Conservation (phyloP, 1,140 invertebrate species). For the Hormaphis cornu region DNA sequence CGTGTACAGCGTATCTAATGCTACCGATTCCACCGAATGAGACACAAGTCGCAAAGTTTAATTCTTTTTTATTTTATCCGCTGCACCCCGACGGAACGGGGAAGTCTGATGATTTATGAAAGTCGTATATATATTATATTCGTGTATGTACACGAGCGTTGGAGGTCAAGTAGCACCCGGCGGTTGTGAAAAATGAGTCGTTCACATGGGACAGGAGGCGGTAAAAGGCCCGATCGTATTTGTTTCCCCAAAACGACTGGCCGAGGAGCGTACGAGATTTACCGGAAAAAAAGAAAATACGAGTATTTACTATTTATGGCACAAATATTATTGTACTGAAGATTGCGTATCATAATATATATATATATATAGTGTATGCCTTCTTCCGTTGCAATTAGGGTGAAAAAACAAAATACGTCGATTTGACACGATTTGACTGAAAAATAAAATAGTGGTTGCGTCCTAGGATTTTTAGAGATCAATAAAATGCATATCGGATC, state of each 20-base stretch:
- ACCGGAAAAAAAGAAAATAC: neutral
- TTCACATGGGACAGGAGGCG: neutral
- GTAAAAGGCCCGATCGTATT: neutral
- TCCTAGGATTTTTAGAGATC: too few species aligned
- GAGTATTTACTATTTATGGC: too few species aligned
- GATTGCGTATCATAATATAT: too few species aligned
- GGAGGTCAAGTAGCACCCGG: neutral
- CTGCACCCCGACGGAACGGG: neutral
- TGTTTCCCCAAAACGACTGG: neutral
- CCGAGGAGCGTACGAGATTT: neutral
- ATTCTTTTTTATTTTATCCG: neutral
- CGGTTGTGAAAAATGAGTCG: slow-evolving; percentile 18
- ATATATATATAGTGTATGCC: too few species aligned
- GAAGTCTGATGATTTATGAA: neutral
- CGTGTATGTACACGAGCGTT: neutral
- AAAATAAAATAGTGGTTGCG: too few species aligned
- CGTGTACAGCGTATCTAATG: neutral
- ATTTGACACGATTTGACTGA: too few species aligned
- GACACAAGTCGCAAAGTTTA: neutral
- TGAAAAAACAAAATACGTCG: too few species aligned
- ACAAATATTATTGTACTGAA: too few species aligned
- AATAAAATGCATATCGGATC: too few species aligned
- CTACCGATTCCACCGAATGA: neutral
- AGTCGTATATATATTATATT: neutral
- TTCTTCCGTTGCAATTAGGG: too few species aligned